phyloP scores from a whole-genome alignment of 1,140 invertebrate species.

The Goniozus legneri region DNA sequence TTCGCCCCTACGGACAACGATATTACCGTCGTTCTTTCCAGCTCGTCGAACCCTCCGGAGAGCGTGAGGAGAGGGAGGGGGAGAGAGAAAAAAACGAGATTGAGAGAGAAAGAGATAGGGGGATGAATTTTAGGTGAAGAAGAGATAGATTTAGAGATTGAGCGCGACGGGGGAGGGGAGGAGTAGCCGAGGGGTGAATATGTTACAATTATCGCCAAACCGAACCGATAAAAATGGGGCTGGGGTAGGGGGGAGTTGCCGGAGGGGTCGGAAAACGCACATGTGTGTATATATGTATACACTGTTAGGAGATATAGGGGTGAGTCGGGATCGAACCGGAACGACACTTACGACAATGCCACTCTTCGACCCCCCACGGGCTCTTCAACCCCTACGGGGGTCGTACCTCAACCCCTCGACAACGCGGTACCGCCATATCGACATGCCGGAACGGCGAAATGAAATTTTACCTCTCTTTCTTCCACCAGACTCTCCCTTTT shows the following conservation, averaged over 20 bases:
- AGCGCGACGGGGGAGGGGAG: constrained; percentile 1
- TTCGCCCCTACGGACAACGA: no score
- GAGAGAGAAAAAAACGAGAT: no score
- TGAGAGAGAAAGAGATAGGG: no score
- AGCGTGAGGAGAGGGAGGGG: constrained; percentile 18
- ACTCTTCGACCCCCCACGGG: constrained; percentile 16
- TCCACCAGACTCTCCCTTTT: no score
- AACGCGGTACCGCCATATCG: no score
- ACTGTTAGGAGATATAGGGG: no score
- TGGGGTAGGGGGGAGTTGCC: constrained; percentile 1
- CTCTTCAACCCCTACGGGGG: constrained; percentile 16
- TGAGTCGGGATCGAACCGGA: no score
- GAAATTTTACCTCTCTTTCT: constrained; percentile 30
- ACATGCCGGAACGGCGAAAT: constrained; percentile 21
- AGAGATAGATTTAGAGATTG: constrained; percentile 12
- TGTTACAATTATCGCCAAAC: constrained; percentile 54
- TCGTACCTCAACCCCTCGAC: neutral
- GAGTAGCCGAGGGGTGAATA: constrained; percentile 36
- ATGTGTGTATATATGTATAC: no score
- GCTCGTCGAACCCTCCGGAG: constrained; percentile 25
- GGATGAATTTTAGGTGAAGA: no score
- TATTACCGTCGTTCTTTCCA: constrained; percentile 2
- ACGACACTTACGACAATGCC: constrained; percentile 44
- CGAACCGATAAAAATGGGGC: constrained; percentile 24
- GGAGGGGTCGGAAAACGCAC: no score